Conservation (phyloP, 2,888 invertebrate genomes). For the Sclerodermus sp. region DNA sequence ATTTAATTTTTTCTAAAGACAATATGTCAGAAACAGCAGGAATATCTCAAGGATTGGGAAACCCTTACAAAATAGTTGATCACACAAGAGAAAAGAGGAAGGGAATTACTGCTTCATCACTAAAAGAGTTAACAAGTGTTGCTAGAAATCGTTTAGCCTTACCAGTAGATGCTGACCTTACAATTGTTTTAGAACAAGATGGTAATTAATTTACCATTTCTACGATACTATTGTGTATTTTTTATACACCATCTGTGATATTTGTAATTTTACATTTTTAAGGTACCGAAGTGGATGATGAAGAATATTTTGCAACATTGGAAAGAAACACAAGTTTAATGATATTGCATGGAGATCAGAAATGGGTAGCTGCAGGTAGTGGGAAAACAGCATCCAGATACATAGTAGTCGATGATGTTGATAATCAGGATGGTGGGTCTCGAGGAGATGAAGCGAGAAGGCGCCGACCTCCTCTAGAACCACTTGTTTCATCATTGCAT, state of each 20-base stretch:
- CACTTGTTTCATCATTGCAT: constrained; percentile 48
- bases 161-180: constrained; percentile 66
- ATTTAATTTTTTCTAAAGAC: not conserved
- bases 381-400: constrained; percentile 46
- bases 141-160: constrained; percentile 74
- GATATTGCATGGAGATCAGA: constrained; percentile 76
- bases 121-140: constrained; percentile 77
- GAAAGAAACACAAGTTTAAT: constrained; percentile 86
- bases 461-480: constrained; percentile 41
- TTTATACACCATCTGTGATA: not conserved
- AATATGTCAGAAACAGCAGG: constrained; percentile 35
- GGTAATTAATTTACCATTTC: constrained; percentile 53
- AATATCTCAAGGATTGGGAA: constrained; percentile 54
- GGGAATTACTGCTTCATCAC: constrained; percentile 77
- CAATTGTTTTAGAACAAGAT: constrained; percentile 86
- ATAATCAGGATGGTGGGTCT: constrained; percentile 20
- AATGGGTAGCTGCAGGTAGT: constrained; percentile 65
- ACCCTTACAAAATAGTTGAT: constrained; percentile 80
- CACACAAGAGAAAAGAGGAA: constrained; percentile 78
- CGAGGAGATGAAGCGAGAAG: constrained; percentile 32
- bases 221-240: not conserved
- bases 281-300: constrained; percentile 91
- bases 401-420: constrained; percentile 51
- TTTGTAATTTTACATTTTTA: not conserved
- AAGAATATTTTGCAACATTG: constrained; percentile 90